Evolutionary conservation across 1,140 invertebrate genomes (phyloP).

Genomic region (Parapsyche elsis): DNA sequence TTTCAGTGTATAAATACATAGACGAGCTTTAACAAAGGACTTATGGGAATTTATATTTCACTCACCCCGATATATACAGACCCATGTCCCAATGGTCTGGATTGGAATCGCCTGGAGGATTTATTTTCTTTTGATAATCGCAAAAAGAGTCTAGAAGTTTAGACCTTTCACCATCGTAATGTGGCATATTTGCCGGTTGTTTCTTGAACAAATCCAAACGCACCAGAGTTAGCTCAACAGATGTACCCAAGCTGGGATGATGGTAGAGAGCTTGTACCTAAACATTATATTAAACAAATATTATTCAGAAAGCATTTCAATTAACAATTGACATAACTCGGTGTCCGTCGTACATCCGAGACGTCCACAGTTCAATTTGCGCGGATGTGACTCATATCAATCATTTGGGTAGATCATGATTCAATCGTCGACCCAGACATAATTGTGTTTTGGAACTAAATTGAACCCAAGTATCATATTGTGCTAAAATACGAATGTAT

Average conservation of each 20-base stretch:
- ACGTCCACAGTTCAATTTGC: too few species aligned
- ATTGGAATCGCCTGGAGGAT: conserved; percentile 72
- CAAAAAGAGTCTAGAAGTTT: conserved; percentile 79
- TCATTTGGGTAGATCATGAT: too few species aligned
- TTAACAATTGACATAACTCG: too few species aligned
- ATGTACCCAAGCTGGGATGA: conserved; percentile 75
- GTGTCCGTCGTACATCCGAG: too few species aligned
- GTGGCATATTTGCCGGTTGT: conserved; percentile 69
- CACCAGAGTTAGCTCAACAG: conserved; percentile 76
- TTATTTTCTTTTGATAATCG: conserved; percentile 72
- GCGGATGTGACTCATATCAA: too few species aligned
- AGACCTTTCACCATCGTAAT: conserved; percentile 73
- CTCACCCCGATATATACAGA: conserved; percentile 77
- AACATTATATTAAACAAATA: conserved; percentile 44
- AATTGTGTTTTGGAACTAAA: too few species aligned
- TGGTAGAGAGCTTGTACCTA: conserved; percentile 81
- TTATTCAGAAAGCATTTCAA: too few species aligned
- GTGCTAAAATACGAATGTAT: too few species aligned
- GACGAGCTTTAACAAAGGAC: too few species aligned
- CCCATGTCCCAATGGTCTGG: conserved; percentile 83
- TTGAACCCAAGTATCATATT: too few species aligned
- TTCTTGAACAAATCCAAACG: conserved; percentile 76
- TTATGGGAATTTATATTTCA: not conserved
- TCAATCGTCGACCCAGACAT: too few species aligned
- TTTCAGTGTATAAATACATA: too few species aligned